Percentiles rank a stretch among this genome's conserved stretches.
phyloP scores from a whole-genome alignment of 2,888 invertebrate genomes.

The Eupithecia insigniata region DNA sequence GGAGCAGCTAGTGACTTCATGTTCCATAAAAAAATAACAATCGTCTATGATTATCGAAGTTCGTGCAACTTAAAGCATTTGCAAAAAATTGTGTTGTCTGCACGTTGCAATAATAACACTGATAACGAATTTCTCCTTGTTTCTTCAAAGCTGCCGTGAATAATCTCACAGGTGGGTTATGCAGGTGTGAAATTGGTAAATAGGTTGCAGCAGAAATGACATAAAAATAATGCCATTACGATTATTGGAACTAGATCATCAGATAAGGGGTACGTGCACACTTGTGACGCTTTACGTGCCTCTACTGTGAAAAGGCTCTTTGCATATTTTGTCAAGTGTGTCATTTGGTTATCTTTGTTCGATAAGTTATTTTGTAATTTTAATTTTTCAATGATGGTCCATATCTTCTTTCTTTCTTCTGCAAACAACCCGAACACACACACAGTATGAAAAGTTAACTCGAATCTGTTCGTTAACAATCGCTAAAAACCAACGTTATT shows the following conservation, averaged over 20 bases:
- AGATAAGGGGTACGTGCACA: conserved; percentile 26
- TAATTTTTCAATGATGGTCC: background rate
- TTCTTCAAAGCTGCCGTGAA: conserved; percentile 8
- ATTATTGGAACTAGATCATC: conserved; percentile 29
- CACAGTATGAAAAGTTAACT: background rate
- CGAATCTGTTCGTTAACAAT: background rate
- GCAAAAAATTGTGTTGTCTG: background rate
- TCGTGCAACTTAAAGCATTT: background rate
- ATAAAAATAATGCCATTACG: conserved; percentile 4
- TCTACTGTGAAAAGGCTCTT: conserved; percentile 15
- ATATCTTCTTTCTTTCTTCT: background rate
- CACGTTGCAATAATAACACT: background rate
- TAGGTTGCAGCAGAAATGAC: conserved; percentile 19
- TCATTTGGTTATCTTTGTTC: background rate
- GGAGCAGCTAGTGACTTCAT: too few species aligned
- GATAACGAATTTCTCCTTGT: conserved; percentile 8
- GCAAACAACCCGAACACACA: background rate
- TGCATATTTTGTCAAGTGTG: background rate
- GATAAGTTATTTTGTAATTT: background rate
- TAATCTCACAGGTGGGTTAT: conserved; percentile 21
- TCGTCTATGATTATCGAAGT: background rate
- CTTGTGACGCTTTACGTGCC: conserved; percentile 21
- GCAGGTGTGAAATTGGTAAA: conserved; percentile 29
- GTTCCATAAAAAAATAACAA: too few species aligned
- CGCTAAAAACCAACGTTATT: too few species aligned